Base-by-base conservation (phyloP, 2,797 vertebrate species). In the Rhyacichthys aspro region DNA sequence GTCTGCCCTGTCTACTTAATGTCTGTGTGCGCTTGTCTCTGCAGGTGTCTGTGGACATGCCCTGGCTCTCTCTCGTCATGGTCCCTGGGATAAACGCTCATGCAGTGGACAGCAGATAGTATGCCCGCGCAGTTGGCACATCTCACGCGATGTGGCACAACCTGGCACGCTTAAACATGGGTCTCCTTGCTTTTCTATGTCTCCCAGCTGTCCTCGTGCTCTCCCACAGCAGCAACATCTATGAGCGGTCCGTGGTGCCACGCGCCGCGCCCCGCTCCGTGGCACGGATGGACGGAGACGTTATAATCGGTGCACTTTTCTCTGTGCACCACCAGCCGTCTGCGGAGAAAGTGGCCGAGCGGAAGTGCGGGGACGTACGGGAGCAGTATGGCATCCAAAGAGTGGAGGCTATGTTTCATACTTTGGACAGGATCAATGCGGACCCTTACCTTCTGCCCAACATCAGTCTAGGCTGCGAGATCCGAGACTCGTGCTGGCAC, bases 301-400 rank as follows among this genome's bases (percentile, higher is more conserved):
- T 99, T 78, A 98, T 99, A 66, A 98, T 99, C 37, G 98, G 98
- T 34, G 98, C 98, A 44, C 96, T 99, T 63, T 99, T 99, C 88
- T 98, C 97, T 0, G 96, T 99, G 47, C 98, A 99, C 79, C 98
- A 99, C 83, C 98, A 99, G 83, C 98, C 98, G 0, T 96, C 96
- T 0, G 95, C 96, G 0, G 98, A 98, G 68, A 96, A 94, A 65
- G 97, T 99, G 70, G 96, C 98, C 0, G 98, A 99, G 67, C 93
- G 98, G 43, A 98, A 99, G 81, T 99, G 98, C 54, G 98, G 98
- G 17, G 98, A 98, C 65, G 94, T 99, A 78, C 92, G 98, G 45
- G 98, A 99, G 86, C 98, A 99, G 78, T 99, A 99, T 2, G 98
- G 98, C 77, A 99, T 99, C 82, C 98, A 99, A 74, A 92, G 98